Evolutionary conservation across 2,113 vertebrate genomes (phyloP).

Genomic region (Xenus cinereus): DNA sequence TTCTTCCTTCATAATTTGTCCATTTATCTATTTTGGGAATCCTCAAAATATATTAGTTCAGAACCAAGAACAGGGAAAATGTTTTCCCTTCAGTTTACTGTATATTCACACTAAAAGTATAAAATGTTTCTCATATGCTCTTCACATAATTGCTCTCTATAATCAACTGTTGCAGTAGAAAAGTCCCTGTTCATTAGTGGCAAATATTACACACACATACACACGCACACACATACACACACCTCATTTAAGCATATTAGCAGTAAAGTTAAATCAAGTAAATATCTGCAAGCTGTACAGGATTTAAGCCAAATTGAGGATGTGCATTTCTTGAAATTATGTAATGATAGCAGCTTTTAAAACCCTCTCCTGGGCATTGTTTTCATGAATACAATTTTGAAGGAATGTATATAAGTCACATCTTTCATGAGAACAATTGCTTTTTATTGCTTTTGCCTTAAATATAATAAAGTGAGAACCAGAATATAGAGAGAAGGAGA

Average conservation of each 20-base stretch:
- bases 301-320: background rate
- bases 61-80: background rate
- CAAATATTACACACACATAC: background rate
- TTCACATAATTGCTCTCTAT: background rate
- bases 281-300: background rate
- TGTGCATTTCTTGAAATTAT: background rate
- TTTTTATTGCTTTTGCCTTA: constrained; percentile 56
- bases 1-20: background rate
- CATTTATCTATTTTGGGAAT: background rate
- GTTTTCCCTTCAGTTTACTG: background rate
- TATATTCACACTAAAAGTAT: background rate
- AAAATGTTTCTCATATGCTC: background rate
- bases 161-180: background rate
- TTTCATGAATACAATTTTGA: constrained; percentile 7
- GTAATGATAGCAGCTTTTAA: background rate
- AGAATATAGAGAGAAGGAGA: background rate
- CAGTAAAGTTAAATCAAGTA: background rate
- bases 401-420: background rate
- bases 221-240: background rate
- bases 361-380: background rate
- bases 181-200: constrained; percentile 14
- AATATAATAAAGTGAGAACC: constrained; percentile 32
- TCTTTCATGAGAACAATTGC: constrained; percentile 34
- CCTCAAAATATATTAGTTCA: background rate
- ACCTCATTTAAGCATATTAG: background rate